Conservation (phyloP, 2,888 invertebrate genomes). For the Drosophila macrothrix region DNA sequence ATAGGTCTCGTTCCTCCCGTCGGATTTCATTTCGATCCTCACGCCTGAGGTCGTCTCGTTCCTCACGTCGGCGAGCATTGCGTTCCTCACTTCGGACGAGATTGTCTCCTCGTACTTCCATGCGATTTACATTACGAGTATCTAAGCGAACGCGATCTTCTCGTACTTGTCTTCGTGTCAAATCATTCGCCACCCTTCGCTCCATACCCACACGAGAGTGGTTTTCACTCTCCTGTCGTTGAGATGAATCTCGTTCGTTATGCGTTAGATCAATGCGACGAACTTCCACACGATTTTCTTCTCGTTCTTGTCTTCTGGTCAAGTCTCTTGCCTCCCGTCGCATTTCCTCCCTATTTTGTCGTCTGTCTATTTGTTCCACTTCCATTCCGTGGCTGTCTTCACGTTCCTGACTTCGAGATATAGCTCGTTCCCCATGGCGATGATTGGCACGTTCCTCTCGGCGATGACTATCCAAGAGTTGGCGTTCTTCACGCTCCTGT, state of each 20-base stretch:
- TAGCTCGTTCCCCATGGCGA: constrained; percentile 1
- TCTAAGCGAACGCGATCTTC: background rate
- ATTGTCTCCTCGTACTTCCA: constrained; percentile 3
- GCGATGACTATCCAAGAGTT: background rate
- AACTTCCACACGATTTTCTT: background rate
- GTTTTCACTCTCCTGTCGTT: background rate
- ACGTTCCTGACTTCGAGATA: constrained; percentile 2
- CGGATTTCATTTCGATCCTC: constrained; percentile 1
- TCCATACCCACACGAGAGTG: background rate
- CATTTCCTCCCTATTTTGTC: background rate
- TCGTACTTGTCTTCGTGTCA: background rate
- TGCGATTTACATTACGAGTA: background rate
- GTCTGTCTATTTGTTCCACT: background rate
- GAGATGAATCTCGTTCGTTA: background rate
- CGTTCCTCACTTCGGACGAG: background rate
- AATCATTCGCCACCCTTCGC: background rate
- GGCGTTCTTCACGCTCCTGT: constrained; percentile 3
- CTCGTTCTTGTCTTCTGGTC: background rate
- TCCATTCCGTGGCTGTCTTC: background rate
- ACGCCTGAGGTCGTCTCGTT: background rate
- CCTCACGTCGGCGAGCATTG: background rate
- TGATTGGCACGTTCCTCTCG: background rate
- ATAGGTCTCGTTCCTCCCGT: constrained; percentile 1
- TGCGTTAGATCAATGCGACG: background rate
- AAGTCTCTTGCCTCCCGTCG: background rate